Evolutionary conservation across 2,888 invertebrate genomes (phyloP), one percentile per base, ranked within the genome.

Genomic region (Thereva unica): DNA sequence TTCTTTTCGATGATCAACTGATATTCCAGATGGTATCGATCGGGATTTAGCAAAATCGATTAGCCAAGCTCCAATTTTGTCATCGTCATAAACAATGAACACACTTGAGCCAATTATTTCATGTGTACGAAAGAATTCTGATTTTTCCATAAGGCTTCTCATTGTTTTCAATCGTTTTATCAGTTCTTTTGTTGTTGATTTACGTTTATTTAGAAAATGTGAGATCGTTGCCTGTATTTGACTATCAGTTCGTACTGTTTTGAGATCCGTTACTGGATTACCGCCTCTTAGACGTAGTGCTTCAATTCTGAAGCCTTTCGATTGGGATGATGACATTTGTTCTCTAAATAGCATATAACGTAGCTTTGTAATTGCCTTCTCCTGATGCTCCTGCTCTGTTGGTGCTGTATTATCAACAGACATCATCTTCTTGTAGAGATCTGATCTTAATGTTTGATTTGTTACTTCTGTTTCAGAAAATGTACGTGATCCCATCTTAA

Each of bases 301-400:
- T 82, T 98, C 98, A 74, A 98, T 94, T 73, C 98, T 85, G 80
- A 98, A 98, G 4, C 97, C 97, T 75, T 95, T 90, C 68, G 90
- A 87, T 70, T 95, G 92, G 0, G 96, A 93, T 3, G 96, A 96
- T 69, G 96, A 96, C 78, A 93, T 91, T 72, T 92, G 86, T 82
- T 98, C 97, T 66, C 97, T 85, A 82, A 95, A 96, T 77, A 93
- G 89, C 97, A 97, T 97, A 82, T 98, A 98, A 45, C 97, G 88
- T 73, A 97, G 84, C 83, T 98, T 98, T 7, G 97, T 97, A 52
- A 98, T 91, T 9, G 96, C 93, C 74, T 89, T 86, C 5, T 85
- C 83, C 50, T 85, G 84, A 77, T 92, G 90, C 78, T 98, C 98
- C 67, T 91, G 89, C 59, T 84, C 83, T 5, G 92, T 95, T 34